Evolutionary conservation across 2,888 invertebrate species (phyloP).

Genomic region (Pseudococcus jackbeardsleyi): DNA sequence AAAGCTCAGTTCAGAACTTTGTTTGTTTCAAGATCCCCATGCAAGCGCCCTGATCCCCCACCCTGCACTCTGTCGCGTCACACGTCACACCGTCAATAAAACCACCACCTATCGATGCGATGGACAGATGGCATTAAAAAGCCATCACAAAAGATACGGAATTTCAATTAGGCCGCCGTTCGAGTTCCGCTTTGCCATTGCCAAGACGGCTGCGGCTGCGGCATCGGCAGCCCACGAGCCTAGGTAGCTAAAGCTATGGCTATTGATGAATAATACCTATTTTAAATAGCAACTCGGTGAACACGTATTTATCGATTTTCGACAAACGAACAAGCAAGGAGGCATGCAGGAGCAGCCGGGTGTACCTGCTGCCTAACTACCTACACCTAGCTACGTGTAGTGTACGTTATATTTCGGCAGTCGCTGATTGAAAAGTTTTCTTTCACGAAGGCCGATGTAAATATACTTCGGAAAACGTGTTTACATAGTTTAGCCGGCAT

Average conservation of each 20-base stretch:
- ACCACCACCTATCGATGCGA: neutral
- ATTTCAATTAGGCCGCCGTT: neutral
- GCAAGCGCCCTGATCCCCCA: too few relatives aligned
- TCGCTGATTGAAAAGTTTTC: constrained; percentile 59
- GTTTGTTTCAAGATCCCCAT: too few relatives aligned
- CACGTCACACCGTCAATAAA: neutral
- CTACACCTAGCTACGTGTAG: neutral
- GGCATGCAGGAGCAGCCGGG: neutral
- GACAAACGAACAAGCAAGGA: neutral
- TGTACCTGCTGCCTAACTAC: neutral
- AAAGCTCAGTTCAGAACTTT: too few relatives aligned
- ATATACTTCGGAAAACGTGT: constrained; percentile 61
- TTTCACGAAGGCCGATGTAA: constrained; percentile 61
- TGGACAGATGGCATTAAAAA: neutral
- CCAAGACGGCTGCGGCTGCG: neutral
- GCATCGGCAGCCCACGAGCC: neutral
- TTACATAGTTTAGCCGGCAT: constrained; percentile 55
- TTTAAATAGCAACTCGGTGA: constrained; percentile 53
- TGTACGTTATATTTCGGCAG: constrained; percentile 57
- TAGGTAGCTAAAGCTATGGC: neutral
- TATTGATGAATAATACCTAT: constrained; percentile 22
- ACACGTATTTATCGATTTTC: constrained; percentile 53
- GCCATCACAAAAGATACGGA: neutral
- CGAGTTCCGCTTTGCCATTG: neutral
- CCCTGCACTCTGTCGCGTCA: too few relatives aligned